Percentiles rank a stretch among this genome's conserved stretches.
phyloP scores from a whole-genome alignment of 2,888 invertebrate genomes.

The Ornithoptera alexandrae region DNA sequence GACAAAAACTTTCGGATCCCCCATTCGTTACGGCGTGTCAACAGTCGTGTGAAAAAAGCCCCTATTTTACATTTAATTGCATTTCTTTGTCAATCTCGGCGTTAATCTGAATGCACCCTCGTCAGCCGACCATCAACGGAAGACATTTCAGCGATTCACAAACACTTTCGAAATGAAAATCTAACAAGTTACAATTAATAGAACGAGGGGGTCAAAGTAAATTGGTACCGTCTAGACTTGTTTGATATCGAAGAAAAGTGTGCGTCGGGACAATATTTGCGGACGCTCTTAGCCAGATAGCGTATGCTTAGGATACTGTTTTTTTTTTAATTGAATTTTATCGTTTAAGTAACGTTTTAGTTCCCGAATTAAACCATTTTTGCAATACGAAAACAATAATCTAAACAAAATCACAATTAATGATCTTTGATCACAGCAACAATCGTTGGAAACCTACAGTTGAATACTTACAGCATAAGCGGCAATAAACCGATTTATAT shows the following conservation, averaged over 20 bases:
- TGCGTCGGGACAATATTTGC: constrained; percentile 67
- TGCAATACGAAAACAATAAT: background rate
- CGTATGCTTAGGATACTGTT: constrained; percentile 47
- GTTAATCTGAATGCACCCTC: constrained; percentile 77
- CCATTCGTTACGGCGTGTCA: constrained; percentile 73
- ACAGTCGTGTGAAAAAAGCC: constrained; percentile 72
- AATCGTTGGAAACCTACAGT: too few species aligned
- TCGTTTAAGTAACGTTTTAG: constrained; percentile 13
- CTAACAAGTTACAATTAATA: constrained; percentile 24
- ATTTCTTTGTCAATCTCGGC: constrained; percentile 77
- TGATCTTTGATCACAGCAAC: too few species aligned
- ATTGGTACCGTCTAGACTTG: constrained; percentile 59
- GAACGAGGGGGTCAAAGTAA: constrained; percentile 38
- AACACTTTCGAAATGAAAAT: constrained; percentile 24
- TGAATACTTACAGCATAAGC: too few species aligned
- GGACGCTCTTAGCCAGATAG: constrained; percentile 62
- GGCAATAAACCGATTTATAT: too few species aligned
- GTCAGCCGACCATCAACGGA: constrained; percentile 49
- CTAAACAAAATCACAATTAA: background rate
- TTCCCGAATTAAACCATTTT: background rate
- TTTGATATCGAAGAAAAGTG: constrained; percentile 69
- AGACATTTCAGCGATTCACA: constrained; percentile 38
- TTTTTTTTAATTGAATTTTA: constrained; percentile 43
- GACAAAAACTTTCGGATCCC: constrained; percentile 56
- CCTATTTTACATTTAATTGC: constrained; percentile 80